phyloP scores from a whole-genome alignment of 2,113 vertebrate species.

The Ptychochromis oligacanthus region DNA sequence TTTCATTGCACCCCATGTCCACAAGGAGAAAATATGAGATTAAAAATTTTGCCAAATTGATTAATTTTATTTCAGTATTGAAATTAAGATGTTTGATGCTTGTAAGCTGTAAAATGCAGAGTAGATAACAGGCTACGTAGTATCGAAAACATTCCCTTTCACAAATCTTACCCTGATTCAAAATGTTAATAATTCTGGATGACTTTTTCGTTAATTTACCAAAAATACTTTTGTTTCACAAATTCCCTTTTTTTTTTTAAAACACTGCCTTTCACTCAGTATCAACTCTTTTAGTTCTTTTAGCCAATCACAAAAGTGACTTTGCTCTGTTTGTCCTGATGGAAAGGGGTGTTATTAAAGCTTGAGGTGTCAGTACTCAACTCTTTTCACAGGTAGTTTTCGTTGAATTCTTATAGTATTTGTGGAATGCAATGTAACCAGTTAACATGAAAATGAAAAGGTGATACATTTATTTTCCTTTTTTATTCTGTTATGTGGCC shows the following conservation, averaged over 20 bases:
- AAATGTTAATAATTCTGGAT: background rate
- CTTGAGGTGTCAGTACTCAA: background rate
- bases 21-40: too few relatives aligned
- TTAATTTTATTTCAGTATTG: too few relatives aligned
- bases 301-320: background rate
- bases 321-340: too few relatives aligned
- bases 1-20: too few relatives aligned
- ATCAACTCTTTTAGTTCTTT: background rate
- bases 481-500: background rate
- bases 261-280: background rate
- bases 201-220: too few relatives aligned
- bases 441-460: background rate
- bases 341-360: background rate
- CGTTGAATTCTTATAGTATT: background rate
- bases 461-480: background rate
- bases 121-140: too few relatives aligned
- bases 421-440: background rate
- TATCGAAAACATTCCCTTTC: background rate
- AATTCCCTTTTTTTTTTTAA: background rate
- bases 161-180: background rate
- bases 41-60: too few relatives aligned
- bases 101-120: too few relatives aligned
- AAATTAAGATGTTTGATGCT: too few relatives aligned
- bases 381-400: background rate
- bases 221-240: too few relatives aligned